These are phyloP conservation scores for Anarrhichthys ocellatus DNA, from an alignment of 2,113 vertebrate genomes.

Conservation along the genomic window DNA sequence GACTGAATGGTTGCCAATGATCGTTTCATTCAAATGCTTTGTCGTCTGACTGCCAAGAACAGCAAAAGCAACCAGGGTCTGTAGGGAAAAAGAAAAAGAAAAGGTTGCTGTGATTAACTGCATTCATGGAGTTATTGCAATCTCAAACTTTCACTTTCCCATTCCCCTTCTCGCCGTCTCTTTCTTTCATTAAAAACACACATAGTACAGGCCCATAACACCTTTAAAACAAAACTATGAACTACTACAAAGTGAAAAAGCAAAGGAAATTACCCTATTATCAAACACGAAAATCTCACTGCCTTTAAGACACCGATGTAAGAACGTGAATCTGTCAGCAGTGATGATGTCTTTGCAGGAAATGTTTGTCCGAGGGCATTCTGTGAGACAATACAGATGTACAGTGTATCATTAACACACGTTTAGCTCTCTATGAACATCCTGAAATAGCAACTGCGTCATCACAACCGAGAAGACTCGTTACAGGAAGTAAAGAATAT, in stretches of 20 bases:
- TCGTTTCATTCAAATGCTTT: fast-evolving
- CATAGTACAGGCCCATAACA: background rate
- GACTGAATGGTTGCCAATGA: background rate
- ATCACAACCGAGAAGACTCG: too few species aligned
- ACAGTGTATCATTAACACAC: background rate
- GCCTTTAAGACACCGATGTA: fast-evolving
- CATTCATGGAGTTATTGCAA: background rate
- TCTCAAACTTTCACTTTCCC: background rate
- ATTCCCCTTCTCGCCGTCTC: too few species aligned
- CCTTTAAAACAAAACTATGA: background rate
- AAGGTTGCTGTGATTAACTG: background rate
- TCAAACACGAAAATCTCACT: fast-evolving
- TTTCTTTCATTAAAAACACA: background rate
- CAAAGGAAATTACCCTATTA: constrained; percentile 13
- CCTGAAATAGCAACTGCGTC: too few species aligned
- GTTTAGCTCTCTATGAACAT: background rate
- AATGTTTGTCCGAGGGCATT: fast-evolving
- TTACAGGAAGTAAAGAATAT: background rate
- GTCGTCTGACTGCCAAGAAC: fast-evolving
- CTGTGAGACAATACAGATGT: background rate
- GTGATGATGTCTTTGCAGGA: background rate
- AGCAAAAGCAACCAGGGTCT: background rate
- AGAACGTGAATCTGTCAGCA: fast-evolving
- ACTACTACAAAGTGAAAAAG: background rate
- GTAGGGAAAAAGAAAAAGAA: background rate